Base-by-base conservation (phyloP, 2,888 invertebrate genomes). In the Eugnorisma glareosa region DNA sequence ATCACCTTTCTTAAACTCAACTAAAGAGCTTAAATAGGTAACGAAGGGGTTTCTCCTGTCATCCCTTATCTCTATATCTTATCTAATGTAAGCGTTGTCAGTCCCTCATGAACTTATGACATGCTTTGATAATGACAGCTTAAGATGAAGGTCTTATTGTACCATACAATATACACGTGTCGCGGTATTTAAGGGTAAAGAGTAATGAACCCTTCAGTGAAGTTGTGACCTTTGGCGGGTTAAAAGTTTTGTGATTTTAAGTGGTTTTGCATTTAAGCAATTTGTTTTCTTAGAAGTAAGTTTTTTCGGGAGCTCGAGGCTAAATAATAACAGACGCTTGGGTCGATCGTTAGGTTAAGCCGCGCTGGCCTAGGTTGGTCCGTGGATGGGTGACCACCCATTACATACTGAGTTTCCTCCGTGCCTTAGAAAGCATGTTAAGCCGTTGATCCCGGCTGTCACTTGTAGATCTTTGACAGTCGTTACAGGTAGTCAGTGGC, bases 31-130 rank as follows among this genome's bases (percentile, higher is more conserved):
- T 37, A 15, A 73, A 48, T 61, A n/a, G 54, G 48, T 64, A 73
- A 73, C 45, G 18, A 74, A 64, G 73, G 37, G 69, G 57, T 45
- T 24, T 67, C 59, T 73, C 21, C 78, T 40, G 77, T 78, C 70
- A 85, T 31, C 68, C 74, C 68, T 82, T 74, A 78, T 83, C 61
- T 71, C 54, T 73, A 24, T 54, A 71, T 70, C 64, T 77, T 83
- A 82, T 75, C 78, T 68, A 63, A 70, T 63, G 43, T 82, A 72
- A 72, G 66, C 71, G 71, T 63, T 85, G 83, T 82, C 83, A 78
- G 74, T 71, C 85, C 85, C 66, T 83, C 51, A 43, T 72, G 85
- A 83, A 85, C 82, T 74, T 85, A 37, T 82, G 83, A 82, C 86
- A 78, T 66, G 74, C 64, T 85, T 69, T 72, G 83, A 78, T 82